Conservation (phyloP, 2,797 vertebrate species). For the Halcyon badia region DNA sequence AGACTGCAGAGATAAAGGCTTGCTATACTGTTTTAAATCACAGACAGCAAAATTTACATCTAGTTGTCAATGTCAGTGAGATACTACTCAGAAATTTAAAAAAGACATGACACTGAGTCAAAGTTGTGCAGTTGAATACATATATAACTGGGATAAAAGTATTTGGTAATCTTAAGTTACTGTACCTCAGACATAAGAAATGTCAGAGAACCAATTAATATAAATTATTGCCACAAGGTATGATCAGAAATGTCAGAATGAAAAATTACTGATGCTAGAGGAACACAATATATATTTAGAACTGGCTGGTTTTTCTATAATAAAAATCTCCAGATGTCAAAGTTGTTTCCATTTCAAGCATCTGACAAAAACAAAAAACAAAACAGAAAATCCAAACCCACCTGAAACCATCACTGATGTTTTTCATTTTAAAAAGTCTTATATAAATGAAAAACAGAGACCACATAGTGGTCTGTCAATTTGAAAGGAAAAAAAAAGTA, state of each 20-base stretch:
- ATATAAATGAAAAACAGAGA: not conserved
- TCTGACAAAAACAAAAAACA: not conserved
- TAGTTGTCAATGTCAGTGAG: not conserved
- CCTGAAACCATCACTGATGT: not conserved
- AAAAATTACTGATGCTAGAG: not conserved
- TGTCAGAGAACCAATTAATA: not conserved
- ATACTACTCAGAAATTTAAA: not conserved
- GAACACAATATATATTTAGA: not conserved
- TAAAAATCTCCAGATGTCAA: not conserved
- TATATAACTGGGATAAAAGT: not conserved
- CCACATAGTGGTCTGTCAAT: not conserved
- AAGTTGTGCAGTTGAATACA: not conserved
- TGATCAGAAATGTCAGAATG: not conserved
- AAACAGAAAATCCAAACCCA: not conserved
- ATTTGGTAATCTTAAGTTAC: not conserved
- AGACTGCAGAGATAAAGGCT: not conserved
- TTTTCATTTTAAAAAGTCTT: not conserved
- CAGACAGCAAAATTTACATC: not conserved
- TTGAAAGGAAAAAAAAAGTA: not conserved
- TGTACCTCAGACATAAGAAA: not conserved
- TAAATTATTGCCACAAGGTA: not conserved
- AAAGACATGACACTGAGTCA: not conserved
- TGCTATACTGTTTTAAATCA: not conserved
- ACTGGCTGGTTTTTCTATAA: not conserved
- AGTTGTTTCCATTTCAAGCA: not conserved